Conservation (phyloP, 2,113 vertebrate genomes). For the Boulengeromyrus knoepffleri region DNA sequence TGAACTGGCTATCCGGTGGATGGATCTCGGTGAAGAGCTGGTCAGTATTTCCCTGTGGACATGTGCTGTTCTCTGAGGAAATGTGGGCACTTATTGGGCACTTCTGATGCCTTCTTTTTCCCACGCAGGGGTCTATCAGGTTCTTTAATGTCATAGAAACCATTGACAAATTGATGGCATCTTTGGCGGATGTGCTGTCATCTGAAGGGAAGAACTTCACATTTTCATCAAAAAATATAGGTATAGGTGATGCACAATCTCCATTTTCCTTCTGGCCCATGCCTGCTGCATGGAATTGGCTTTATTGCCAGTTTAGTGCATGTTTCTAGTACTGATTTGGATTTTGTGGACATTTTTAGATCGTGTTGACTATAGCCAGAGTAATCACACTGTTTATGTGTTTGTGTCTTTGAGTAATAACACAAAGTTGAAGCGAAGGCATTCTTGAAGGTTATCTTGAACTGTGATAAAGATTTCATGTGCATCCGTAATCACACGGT, state of each 20-base stretch:
- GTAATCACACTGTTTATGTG: not conserved
- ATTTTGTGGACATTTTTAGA: not conserved
- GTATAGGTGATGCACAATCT: conserved; percentile 55
- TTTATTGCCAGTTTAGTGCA: not conserved
- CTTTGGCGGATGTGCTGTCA: conserved; percentile 50
- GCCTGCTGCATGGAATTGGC: not conserved
- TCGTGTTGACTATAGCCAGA: not conserved
- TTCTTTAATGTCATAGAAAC: conserved; percentile 56
- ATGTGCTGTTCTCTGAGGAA: not conserved
- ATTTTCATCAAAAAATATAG: conserved; percentile 63
- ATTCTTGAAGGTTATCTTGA: not conserved
- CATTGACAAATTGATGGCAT: conserved; percentile 55
- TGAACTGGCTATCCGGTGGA: conserved; percentile 28
- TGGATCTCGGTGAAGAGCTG: conserved; percentile 21
- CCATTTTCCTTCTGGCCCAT: not conserved
- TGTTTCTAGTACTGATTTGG: not conserved
- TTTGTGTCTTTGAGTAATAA: not conserved
- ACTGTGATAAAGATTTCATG: not conserved
- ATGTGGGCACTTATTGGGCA: not conserved
- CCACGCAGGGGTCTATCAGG: conserved; percentile 40
- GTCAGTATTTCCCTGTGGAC: not conserved
- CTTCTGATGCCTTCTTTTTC: not conserved
- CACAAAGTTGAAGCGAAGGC: not conserved
- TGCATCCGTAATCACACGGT: not conserved
- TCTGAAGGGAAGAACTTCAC: conserved; percentile 46